Evolutionary conservation across 2,113 vertebrate genomes (phyloP).

Genomic region (Tetraodon nigroviridis): DNA sequence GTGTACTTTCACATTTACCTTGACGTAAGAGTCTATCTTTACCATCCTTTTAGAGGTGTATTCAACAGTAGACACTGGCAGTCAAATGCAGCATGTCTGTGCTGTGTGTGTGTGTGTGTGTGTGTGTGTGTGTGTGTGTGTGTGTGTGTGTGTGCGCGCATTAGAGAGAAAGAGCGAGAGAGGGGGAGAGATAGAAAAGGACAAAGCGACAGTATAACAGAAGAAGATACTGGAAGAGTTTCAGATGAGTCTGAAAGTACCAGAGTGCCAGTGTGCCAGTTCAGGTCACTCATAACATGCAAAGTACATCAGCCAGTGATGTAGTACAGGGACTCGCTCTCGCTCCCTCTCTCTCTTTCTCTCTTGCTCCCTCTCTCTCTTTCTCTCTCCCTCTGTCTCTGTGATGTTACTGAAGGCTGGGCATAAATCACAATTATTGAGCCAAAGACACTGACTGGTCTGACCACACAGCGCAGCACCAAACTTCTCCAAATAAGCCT

Average conservation of each 20-base stretch:
- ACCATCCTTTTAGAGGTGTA: no score
- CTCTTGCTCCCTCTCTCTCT: constrained; percentile 14
- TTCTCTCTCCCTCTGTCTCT: constrained; percentile 20
- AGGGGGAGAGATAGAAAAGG: no score
- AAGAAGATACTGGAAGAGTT: background rate
- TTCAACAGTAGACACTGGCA: background rate
- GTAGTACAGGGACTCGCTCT: constrained; percentile 48
- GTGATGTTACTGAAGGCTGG: constrained; percentile 43
- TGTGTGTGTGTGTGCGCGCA: background rate
- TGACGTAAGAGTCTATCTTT: constrained; percentile 28
- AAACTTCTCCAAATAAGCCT: constrained; percentile 58
- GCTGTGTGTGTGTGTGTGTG: constrained; percentile 8
- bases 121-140: constrained; percentile 1
- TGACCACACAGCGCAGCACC: constrained; percentile 25
- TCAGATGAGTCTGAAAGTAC: constrained; percentile 36
- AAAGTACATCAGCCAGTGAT: constrained; percentile 63
- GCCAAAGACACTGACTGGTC: constrained; percentile 61
- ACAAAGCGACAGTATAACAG: no score
- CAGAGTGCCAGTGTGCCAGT: constrained; percentile 28
- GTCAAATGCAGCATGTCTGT: background rate
- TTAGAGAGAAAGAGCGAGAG: background rate
- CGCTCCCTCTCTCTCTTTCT: constrained; percentile 6
- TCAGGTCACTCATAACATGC: constrained; percentile 53
- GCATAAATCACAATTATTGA: constrained; percentile 76
- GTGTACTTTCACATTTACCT: constrained; percentile 22